A percentile compares a stretch with the other conserved stretches of the same genome.
Conservation (phyloP, 1,140 invertebrate species). For the Zaprionus capensis region DNA sequence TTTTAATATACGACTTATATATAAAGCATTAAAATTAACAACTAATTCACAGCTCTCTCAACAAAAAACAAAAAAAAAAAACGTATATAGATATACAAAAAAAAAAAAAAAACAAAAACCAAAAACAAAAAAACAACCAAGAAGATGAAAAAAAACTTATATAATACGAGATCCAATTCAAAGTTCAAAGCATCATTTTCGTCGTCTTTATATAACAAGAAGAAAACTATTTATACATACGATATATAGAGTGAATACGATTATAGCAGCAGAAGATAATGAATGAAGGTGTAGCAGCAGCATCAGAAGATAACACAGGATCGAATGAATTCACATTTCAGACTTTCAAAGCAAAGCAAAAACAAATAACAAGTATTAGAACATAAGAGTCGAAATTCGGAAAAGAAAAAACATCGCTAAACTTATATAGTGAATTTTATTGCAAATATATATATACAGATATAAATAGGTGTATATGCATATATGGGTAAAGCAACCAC, state of each 20-base stretch:
- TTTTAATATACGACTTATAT: slow-evolving; percentile 29
- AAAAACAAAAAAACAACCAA: slow-evolving; percentile 18
- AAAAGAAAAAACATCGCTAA: slow-evolving; percentile 22
- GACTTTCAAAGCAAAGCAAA: slow-evolving; percentile 73
- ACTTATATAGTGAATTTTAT: slow-evolving; percentile 70
- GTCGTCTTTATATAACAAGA: slow-evolving; percentile 69
- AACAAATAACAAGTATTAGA: slow-evolving; percentile 58
- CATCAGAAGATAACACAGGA: slow-evolving; percentile 6
- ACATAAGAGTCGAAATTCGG: slow-evolving; percentile 37
- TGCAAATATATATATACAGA: slow-evolving; percentile 46
- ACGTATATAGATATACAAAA: background rate
- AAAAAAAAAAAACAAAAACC: slow-evolving; percentile 15
- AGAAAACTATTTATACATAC: slow-evolving; percentile 49
- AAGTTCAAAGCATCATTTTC: slow-evolving; percentile 77
- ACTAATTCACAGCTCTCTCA: slow-evolving; percentile 30
- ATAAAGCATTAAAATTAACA: slow-evolving; percentile 20
- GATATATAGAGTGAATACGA: slow-evolving; percentile 48
- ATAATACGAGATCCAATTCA: slow-evolving; percentile 37
- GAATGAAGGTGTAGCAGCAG: background rate
- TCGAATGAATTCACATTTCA: slow-evolving; percentile 75
- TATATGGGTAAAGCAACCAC: slow-evolving; percentile 20
- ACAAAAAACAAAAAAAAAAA: slow-evolving; percentile 36
- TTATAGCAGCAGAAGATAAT: slow-evolving; percentile 16
- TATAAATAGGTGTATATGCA: slow-evolving; percentile 24
- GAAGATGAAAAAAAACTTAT: slow-evolving; percentile 19